These are phyloP conservation scores for Coremacera marginata DNA, from an alignment of 2,888 invertebrate genomes.

Conservation along the genomic window DNA sequence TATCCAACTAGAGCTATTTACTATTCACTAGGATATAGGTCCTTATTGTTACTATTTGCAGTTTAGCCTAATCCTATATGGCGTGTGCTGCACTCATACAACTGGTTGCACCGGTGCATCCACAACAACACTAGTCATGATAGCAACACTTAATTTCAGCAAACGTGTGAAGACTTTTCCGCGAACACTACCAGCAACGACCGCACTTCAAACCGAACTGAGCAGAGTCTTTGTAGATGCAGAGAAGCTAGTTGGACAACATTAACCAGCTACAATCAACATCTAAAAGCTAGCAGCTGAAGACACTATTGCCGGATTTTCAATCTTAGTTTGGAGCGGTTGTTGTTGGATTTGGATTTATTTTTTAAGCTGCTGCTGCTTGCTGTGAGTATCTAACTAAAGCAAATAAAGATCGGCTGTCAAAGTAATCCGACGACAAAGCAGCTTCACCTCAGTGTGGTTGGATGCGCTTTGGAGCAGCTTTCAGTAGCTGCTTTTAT, in stretches of 20 bases:
- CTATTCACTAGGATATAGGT: background rate
- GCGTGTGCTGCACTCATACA: background rate
- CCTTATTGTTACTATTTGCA: background rate
- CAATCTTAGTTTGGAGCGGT: background rate
- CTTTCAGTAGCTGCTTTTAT: background rate
- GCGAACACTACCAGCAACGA: conserved; percentile 56
- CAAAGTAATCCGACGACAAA: background rate
- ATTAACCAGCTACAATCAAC: background rate
- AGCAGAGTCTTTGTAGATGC: conserved; percentile 41
- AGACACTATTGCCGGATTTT: conserved; percentile 2
- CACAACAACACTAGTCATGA: background rate
- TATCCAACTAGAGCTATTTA: no score
- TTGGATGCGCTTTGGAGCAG: conserved; percentile 8
- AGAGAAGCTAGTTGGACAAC: conserved; percentile 14
- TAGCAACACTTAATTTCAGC: background rate
- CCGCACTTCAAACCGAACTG: conserved; percentile 62
- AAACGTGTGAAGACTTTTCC: conserved; percentile 9
- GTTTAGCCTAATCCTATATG: conserved; percentile 2
- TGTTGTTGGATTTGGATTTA: background rate
- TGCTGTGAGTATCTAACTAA: background rate
- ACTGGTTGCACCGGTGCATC: conserved; percentile 31
- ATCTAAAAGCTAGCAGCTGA: background rate
- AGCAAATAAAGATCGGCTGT: background rate
- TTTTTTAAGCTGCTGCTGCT: background rate
- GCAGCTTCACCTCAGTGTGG: conserved; percentile 4